Evolutionary conservation across 2,797 vertebrate genomes (phyloP).

Genomic region (Channallabes apus): DNA sequence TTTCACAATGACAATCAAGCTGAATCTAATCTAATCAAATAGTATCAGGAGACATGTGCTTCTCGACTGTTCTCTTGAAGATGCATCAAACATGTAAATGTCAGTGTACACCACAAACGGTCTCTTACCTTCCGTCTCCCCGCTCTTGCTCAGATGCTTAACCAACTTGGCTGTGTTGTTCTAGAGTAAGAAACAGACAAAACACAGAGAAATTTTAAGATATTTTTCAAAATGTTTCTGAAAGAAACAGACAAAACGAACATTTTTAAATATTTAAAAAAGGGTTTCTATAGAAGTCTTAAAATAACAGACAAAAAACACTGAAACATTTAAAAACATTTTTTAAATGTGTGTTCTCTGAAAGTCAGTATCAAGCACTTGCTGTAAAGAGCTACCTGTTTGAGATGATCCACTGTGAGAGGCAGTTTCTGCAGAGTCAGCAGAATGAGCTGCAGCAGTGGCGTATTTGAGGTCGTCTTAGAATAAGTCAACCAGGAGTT

Average conservation of each 20-base stretch:
- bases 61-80: background rate
- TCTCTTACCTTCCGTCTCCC: conserved; percentile 86
- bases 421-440: conserved; percentile 92
- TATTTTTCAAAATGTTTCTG: background rate
- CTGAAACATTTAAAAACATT: no score
- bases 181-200: conserved; percentile 63
- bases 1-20: no score
- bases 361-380: background rate
- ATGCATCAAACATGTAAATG: background rate
- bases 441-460: conserved; percentile 90
- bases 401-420: conserved; percentile 92
- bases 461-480: conserved; percentile 87
- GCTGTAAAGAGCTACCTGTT: conserved; percentile 76
- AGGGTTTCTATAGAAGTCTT: no score
- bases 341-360: no score
- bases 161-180: conserved; percentile 97
- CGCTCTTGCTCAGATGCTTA: conserved; percentile 92
- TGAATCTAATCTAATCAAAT: no score
- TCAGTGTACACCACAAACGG: background rate
- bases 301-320: no score
- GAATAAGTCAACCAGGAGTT: conserved; percentile 92
- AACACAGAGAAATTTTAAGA: background rate
- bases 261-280: no score
- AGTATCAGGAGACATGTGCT: background rate
- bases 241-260: no score